phyloP scores from a whole-genome alignment of 2,797 vertebrate species.

The Notoglanidium macrostoma region DNA sequence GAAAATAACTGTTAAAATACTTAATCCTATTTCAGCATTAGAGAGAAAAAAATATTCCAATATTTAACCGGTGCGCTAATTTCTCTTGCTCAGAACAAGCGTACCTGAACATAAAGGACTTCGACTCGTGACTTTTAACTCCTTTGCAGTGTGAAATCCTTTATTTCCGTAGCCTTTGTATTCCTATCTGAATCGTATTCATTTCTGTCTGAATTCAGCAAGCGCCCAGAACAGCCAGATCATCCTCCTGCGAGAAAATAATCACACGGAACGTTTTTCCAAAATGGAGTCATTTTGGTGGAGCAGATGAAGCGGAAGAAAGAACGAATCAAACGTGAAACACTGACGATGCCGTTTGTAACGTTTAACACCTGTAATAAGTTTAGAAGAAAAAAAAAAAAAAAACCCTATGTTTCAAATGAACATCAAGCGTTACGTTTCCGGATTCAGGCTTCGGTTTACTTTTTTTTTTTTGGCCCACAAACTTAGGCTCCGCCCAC shows the following conservation, averaged over 20 bases:
- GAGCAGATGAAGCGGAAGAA: too few relatives aligned
- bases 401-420: not conserved
- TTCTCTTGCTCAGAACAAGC: too few relatives aligned
- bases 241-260: not conserved
- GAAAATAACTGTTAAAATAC: not conserved
- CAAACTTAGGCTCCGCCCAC: not conserved
- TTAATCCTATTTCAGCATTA: not conserved
- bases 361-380: not conserved
- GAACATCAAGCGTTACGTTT: not conserved
- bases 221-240: not conserved
- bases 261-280: not conserved
- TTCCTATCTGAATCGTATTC: too few relatives aligned
- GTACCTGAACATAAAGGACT: too few relatives aligned
- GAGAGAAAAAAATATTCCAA: not conserved
- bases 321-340: not conserved
- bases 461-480: not conserved
- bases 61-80: not conserved
- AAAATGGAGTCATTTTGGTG: too few relatives aligned
- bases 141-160: not conserved
- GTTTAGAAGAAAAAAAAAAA: not conserved
- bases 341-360: not conserved
- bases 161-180: not conserved
- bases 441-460: not conserved
- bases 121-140: not conserved
- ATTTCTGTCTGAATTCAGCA: not conserved